Evolutionary conservation across 2,888 invertebrate species (phyloP), one percentile per base, ranked within the genome.

Genomic region (Dasypolia templi): DNA sequence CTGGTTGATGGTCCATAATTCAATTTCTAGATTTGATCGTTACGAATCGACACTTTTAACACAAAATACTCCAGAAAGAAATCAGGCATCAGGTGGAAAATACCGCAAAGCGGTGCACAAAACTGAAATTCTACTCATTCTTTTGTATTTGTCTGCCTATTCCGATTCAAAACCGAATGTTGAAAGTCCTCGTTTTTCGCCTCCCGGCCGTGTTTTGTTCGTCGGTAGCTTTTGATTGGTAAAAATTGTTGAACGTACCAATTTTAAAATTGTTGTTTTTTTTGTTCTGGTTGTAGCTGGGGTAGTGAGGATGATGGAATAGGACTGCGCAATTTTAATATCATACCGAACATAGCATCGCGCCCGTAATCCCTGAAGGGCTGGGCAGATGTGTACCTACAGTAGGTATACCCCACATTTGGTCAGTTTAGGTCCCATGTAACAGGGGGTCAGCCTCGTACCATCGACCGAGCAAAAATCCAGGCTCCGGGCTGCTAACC

Each of bases 151-250:
- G 53, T 61, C 66, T 63, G 35, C n/a, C 12, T 39, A 82, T 77
- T 66, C n/a, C 42, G 56, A 69, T 72, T 78, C 61, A 68, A 68
- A 78, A 72, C 59, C 12, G 81, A 55, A 63, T 46, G 65, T 44
- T 59, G 35, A 55, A 55, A 32, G 1, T 56, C 29, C 32, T 62
- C 53, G 70, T 51, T 71, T 82, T 75, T 55, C n/a, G 26, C 63
- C 64, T 53, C 29, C 0, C 53, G 0, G 17, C 44, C 11, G 29
- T 74, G 53, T 71, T 83, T 53, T 46, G 49, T 61, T 19, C 2
- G 58, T 12, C 29, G 19, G 29, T 42, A 22, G 46, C 46, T 83
- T 83, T 83, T 79, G 79, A 83, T 66, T 65, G 79, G 39, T 42
- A 22, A 35, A 79, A 72, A 32, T 58, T n/a, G 39, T 5, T 35